phyloP scores from a whole-genome alignment of 2,888 invertebrate genomes.

The Platycheirus rosarum region DNA sequence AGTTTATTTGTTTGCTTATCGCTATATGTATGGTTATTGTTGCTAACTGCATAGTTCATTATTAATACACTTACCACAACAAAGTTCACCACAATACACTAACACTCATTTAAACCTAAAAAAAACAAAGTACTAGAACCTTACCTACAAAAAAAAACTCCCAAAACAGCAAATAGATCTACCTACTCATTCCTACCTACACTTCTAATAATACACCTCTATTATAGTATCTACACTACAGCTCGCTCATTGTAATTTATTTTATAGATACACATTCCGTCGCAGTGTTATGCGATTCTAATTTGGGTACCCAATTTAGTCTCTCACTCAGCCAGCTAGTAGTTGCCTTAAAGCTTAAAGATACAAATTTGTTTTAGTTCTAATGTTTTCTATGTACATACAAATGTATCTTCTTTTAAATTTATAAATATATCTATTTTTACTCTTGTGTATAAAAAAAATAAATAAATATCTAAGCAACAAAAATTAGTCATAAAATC shows the following conservation, averaged over 20 bases:
- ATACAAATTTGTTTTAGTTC: constrained; percentile 4
- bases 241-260: constrained; percentile 25
- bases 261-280: constrained; percentile 50
- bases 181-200: neutral
- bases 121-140: constrained; percentile 15
- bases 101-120: constrained; percentile 25
- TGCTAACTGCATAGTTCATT: too few relatives aligned
- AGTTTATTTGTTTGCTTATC: constrained; percentile 31
- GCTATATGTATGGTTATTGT: too few relatives aligned
- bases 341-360: constrained; percentile 46
- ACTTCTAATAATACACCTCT: constrained; percentile 35
- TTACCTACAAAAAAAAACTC: constrained; percentile 30
- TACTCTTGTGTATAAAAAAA: too few relatives aligned
- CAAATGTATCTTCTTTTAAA: too few relatives aligned
- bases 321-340: too few relatives aligned
- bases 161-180: constrained; percentile 3
- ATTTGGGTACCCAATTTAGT: constrained; percentile 71
- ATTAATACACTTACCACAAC: constrained; percentile 35
- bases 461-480: too few relatives aligned
- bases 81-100: neutral
- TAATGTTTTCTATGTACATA: too few relatives aligned
- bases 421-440: too few relatives aligned
- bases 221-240: constrained; percentile 6
- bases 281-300: constrained; percentile 53
- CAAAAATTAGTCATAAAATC: constrained; percentile 23